Conservation (phyloP, 2,797 vertebrate species). For the Typhlichthys subterraneus region DNA sequence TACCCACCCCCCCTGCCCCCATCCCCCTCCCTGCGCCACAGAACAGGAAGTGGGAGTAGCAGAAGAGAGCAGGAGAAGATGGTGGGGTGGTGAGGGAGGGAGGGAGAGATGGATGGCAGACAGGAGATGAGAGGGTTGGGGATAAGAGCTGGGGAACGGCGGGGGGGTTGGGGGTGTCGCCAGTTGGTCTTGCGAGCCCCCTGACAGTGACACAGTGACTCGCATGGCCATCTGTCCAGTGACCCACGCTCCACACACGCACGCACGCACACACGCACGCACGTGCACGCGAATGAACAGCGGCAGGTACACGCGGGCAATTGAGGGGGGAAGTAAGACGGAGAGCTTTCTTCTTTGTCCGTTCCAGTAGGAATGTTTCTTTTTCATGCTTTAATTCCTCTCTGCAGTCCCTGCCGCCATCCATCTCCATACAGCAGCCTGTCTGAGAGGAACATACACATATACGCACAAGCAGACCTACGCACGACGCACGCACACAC, state of each 20-base stretch:
- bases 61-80: slow-evolving; percentile 22
- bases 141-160: not conserved
- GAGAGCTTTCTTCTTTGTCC: not conserved
- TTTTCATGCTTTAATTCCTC: not conserved
- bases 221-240: slow-evolving; percentile 74
- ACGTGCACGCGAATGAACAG: slow-evolving; percentile 22
- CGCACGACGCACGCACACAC: not conserved
- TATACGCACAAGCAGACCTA: not conserved
- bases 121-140: slow-evolving; percentile 18
- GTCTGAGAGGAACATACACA: slow-evolving; percentile 12
- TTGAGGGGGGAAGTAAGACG: not conserved
- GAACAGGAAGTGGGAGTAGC: slow-evolving; percentile 39
- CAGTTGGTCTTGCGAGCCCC: slow-evolving; percentile 67
- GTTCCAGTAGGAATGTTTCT: not conserved
- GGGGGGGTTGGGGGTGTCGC: slow-evolving; percentile 39
- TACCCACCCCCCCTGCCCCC: no score
- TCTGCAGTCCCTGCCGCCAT: not conserved
- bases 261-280: slow-evolving; percentile 10
- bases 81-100: slow-evolving; percentile 33
- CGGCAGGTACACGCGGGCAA: slow-evolving; percentile 44
- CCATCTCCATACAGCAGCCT: not conserved
- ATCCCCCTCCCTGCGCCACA: no score
- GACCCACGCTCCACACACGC: slow-evolving; percentile 32
- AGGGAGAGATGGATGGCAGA: slow-evolving; percentile 7
- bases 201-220: slow-evolving; percentile 68